A percentile compares a stretch with the other conserved stretches of the same genome.
phyloP scores from a whole-genome alignment of 2,113 vertebrate genomes.

The Sinocyclocheilus anshuiensis region DNA sequence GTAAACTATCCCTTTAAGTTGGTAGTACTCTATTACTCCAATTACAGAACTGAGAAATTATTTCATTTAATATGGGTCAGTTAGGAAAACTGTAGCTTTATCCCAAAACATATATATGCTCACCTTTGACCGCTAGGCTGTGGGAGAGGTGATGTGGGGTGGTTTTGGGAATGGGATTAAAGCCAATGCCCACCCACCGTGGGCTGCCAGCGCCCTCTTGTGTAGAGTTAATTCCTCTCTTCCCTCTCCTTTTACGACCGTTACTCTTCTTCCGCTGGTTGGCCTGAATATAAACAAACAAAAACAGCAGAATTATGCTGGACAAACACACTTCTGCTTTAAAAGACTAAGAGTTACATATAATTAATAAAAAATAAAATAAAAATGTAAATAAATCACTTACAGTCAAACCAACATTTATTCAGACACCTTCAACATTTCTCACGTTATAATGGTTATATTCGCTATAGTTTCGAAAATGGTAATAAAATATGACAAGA shows the following conservation, averaged over 20 bases:
- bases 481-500: no score
- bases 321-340: background rate
- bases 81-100: background rate
- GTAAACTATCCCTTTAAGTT: background rate
- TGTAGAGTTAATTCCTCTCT: conserved; percentile 4
- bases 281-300: conserved; percentile 14
- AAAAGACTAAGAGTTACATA: background rate
- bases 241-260: background rate
- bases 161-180: background rate
- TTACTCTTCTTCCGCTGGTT: conserved; percentile 51
- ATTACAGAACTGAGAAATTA: background rate
- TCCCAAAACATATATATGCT: background rate
- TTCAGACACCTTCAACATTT: no score
- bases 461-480: no score
- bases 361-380: background rate
- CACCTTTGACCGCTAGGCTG: conserved; percentile 43
- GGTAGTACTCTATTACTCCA: background rate
- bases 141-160: background rate
- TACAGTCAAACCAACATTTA: no score
- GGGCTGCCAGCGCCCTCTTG: conserved; percentile 22
- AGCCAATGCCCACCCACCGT: no score
- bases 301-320: background rate
- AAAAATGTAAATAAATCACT: background rate
- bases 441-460: no score
- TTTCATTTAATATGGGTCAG: background rate